Conservation (phyloP, 2,113 vertebrate genomes). For the Mohoua ochrocephala region DNA sequence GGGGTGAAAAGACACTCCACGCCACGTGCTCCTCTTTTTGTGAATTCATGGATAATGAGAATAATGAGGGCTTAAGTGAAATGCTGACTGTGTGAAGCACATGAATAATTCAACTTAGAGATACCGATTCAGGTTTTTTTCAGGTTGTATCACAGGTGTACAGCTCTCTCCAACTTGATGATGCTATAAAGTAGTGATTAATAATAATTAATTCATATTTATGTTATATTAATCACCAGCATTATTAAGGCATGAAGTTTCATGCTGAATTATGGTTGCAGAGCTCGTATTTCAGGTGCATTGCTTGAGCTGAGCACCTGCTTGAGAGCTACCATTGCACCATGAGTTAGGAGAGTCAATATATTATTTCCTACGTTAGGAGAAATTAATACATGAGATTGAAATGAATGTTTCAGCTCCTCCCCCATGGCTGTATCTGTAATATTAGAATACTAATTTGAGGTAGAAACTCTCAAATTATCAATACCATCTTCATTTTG, state of each 20-base stretch:
- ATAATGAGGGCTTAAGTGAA: neutral
- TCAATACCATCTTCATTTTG: neutral
- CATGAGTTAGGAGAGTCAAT: neutral
- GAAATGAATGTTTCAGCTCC: neutral
- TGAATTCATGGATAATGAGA: neutral
- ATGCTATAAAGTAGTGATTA: neutral
- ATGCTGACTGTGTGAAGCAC: neutral
- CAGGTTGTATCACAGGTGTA: neutral
- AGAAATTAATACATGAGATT: neutral
- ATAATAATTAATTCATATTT: neutral
- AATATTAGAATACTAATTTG: neutral
- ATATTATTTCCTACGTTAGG: neutral
- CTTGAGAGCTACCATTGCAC: neutral
- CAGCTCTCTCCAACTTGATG: neutral
- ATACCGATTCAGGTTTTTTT: neutral
- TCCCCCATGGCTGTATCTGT: neutral
- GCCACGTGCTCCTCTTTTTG: fast-evolving
- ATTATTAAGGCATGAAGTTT: neutral
- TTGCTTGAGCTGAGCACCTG: neutral
- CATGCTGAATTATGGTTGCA: neutral
- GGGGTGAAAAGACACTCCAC: neutral
- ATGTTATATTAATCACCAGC: neutral
- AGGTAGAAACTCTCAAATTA: neutral
- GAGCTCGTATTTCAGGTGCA: neutral
- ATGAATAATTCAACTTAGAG: neutral